Percentiles rank a stretch among this genome's conserved stretches.
These are phyloP conservation scores for Aricia artaxerxes DNA, from an alignment of 2,888 invertebrate species.

Conservation along the genomic window DNA sequence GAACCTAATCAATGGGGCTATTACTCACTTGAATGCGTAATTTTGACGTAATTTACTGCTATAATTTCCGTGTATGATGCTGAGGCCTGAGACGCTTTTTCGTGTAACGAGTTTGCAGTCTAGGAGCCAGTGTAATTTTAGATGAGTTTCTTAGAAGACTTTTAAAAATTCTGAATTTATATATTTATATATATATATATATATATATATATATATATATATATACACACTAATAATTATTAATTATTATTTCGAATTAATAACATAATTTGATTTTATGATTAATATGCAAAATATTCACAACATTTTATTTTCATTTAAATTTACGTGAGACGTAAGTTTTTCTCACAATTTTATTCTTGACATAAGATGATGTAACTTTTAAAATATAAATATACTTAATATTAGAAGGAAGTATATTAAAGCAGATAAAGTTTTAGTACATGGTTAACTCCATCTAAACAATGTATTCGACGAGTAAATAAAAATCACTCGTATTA, in stretches of 20 bases:
- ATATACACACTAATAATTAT: background rate
- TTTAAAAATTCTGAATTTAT: background rate
- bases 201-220: too few species aligned
- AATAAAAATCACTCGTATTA: background rate
- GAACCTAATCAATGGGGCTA: constrained; percentile 38
- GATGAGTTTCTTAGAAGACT: background rate
- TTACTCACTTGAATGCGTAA: constrained; percentile 43
- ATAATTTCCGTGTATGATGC: constrained; percentile 36
- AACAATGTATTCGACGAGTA: background rate
- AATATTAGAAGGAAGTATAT: too few species aligned
- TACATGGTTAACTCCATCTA: too few species aligned
- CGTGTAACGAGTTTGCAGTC: constrained; percentile 32
- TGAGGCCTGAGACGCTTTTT: constrained; percentile 33
- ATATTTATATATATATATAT: too few species aligned
- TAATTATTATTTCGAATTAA: background rate
- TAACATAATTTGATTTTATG: background rate
- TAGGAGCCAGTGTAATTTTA: constrained; percentile 21
- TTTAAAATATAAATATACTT: too few species aligned
- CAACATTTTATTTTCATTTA: background rate
- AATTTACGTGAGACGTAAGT: background rate
- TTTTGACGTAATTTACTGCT: constrained; percentile 33
- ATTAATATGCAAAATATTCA: background rate
- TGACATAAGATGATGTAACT: too few species aligned
- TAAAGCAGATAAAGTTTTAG: too few species aligned
- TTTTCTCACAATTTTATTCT: background rate